These are phyloP conservation scores for Sebastes paucispinis DNA, from an alignment of 2,797 vertebrate genomes.

Conservation along the genomic window DNA sequence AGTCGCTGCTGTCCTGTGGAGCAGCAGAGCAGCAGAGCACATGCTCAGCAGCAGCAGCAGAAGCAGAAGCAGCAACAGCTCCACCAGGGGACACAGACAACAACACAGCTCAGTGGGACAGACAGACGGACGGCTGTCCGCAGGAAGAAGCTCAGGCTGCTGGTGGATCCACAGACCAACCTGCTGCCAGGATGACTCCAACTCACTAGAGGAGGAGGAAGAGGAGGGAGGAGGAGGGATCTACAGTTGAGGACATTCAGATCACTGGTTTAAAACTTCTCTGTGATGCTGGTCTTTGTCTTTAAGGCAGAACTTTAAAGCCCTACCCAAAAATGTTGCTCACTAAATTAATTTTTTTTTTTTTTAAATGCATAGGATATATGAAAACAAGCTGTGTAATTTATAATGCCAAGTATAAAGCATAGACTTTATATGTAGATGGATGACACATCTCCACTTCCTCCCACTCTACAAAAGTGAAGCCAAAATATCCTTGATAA, in stretches of 20 bases:
- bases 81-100: conserved; percentile 20
- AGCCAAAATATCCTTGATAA: too few species aligned
- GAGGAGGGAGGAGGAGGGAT: conserved; percentile 1
- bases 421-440: too few species aligned
- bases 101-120: conserved; percentile 21
- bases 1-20: conserved; percentile 8
- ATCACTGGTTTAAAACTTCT: not conserved
- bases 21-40: conserved; percentile 32
- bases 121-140: not conserved
- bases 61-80: not conserved
- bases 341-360: rapidly evolving
- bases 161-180: conserved; percentile 16
- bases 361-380: not conserved
- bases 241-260: not conserved
- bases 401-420: too few species aligned
- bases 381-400: not conserved
- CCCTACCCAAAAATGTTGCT: not conserved
- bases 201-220: not conserved
- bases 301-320: conserved; percentile 5
- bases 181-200: conserved; percentile 1
- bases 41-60: conserved; percentile 23
- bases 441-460: too few species aligned
- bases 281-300: not conserved
- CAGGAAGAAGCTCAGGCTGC: not conserved
- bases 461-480: too few species aligned